phyloP scores from a whole-genome alignment of 2,888 invertebrate genomes.

The Sminthurides aquaticus region DNA sequence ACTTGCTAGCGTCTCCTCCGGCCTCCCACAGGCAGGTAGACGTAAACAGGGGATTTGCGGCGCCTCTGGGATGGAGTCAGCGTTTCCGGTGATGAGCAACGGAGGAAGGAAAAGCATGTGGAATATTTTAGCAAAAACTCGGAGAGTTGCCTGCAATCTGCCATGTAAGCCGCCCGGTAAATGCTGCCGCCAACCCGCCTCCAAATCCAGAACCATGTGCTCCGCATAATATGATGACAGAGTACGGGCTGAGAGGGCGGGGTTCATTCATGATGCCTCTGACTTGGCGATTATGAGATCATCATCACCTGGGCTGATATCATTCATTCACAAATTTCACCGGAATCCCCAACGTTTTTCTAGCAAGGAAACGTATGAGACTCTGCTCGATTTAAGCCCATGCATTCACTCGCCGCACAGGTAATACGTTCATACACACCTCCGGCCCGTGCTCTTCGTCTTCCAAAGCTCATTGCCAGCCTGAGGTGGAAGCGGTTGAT shows the following conservation, averaged over 20 bases:
- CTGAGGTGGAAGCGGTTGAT: too few species aligned
- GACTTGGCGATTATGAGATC: not conserved
- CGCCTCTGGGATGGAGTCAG: not conserved
- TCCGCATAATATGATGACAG: not conserved
- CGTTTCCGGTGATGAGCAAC: not conserved
- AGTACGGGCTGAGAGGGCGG: not conserved
- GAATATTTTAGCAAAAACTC: not conserved
- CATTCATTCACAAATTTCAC: not conserved
- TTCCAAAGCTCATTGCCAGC: too few species aligned
- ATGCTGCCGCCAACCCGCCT: too few species aligned
- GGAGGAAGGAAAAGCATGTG: too few species aligned
- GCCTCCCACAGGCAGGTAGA: not conserved
- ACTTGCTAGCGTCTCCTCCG: too few species aligned
- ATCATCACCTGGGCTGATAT: not conserved
- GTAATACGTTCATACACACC: too few species aligned
- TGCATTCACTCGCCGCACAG: not conserved
- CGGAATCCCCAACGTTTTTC: not conserved
- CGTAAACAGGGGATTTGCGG: not conserved
- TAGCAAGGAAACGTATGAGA: not conserved
- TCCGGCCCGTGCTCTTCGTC: too few species aligned
- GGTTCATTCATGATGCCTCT: not conserved
- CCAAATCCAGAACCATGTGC: not conserved
- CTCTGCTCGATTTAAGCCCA: not conserved
- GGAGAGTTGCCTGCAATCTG: too few species aligned
- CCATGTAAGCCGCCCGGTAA: too few species aligned